A percentile compares a stretch with the other conserved stretches of the same genome.
Evolutionary conservation across 2,797 vertebrate species (phyloP).

Genomic region (Euthynnus affinis): DNA sequence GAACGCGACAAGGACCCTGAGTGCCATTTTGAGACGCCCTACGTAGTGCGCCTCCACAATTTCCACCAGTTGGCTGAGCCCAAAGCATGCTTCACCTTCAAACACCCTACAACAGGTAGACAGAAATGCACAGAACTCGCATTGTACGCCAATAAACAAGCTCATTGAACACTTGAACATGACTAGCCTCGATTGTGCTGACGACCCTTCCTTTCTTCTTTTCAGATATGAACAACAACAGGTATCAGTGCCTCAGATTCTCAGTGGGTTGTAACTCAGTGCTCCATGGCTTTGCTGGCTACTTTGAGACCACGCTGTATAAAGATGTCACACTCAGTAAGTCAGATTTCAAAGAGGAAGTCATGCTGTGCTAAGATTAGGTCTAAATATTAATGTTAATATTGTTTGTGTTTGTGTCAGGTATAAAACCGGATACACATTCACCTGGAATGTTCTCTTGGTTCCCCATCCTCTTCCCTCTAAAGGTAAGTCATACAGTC

Average conservation of each 20-base stretch:
- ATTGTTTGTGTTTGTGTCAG: constrained; percentile 72
- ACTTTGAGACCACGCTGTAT: constrained; percentile 94
- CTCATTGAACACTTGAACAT: too few species aligned
- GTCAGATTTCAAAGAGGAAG: constrained; percentile 52
- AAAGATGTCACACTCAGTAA: constrained; percentile 93
- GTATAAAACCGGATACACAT: constrained; percentile 94
- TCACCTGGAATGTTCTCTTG: constrained; percentile 98
- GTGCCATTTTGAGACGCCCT: constrained; percentile 95
- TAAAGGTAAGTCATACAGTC: constrained; percentile 87
- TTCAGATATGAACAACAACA: constrained; percentile 93
- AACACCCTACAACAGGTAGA: constrained; percentile 87
- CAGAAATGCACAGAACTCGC: background rate
- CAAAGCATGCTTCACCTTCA: constrained; percentile 93
- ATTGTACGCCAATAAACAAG: background rate
- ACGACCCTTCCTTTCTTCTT: background rate
- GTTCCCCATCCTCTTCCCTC: constrained; percentile 96
- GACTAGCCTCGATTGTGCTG: constrained; percentile 11
- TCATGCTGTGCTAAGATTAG: too few species aligned
- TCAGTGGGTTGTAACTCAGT: constrained; percentile 90
- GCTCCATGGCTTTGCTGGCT: constrained; percentile 94
- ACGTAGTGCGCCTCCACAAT: constrained; percentile 95
- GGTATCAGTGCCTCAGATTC: constrained; percentile 92
- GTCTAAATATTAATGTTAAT: background rate
- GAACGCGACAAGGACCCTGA: constrained; percentile 94
- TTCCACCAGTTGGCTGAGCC: constrained; percentile 94